Percentiles rank a stretch among this genome's conserved stretches.
phyloP scores from a whole-genome alignment of 2,113 vertebrate genomes.

The Callithrix jacchus region DNA sequence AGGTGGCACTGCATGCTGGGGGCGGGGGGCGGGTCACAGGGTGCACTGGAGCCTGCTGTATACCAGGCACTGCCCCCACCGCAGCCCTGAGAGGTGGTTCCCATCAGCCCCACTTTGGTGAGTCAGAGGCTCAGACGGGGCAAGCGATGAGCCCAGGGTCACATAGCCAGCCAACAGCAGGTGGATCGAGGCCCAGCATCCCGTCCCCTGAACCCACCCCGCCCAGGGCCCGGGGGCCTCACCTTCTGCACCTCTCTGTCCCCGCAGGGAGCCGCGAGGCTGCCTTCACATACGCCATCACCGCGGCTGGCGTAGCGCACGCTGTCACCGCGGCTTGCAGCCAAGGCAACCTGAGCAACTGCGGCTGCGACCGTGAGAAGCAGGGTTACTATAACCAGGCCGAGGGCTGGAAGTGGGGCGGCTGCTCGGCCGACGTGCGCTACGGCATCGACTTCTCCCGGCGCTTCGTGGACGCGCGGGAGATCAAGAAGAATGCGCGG shows the following conservation, averaged over 20 bases:
- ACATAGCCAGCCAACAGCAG: neutral
- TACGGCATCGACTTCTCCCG: conserved; percentile 98
- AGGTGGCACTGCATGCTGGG: accelerated
- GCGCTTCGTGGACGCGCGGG: conserved; percentile 96
- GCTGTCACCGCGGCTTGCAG: conserved; percentile 96
- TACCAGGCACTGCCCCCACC: neutral
- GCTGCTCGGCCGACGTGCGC: conserved; percentile 97
- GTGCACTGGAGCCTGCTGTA: accelerated
- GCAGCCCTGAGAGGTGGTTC: neutral
- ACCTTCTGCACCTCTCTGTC: conserved; percentile 45
- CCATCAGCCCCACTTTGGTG: neutral
- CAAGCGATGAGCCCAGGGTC: neutral
- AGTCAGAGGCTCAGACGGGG: neutral
- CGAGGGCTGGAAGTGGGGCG: conserved; percentile 99
- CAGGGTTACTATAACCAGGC: conserved; percentile 98
- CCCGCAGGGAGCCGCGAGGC: conserved; percentile 96
- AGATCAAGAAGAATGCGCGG: conserved; percentile 97
- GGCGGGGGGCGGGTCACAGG: neutral
- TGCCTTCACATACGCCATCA: conserved; percentile 98
- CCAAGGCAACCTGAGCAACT: conserved; percentile 98
- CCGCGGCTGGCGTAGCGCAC: conserved; percentile 95
- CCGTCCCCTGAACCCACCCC: neutral
- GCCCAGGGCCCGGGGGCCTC: neutral
- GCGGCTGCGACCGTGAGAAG: conserved; percentile 97
- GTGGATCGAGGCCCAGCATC: accelerated